Evolutionary conservation across 1,140 invertebrate species (phyloP).

Genomic region (Drosophila prosaltans): DNA sequence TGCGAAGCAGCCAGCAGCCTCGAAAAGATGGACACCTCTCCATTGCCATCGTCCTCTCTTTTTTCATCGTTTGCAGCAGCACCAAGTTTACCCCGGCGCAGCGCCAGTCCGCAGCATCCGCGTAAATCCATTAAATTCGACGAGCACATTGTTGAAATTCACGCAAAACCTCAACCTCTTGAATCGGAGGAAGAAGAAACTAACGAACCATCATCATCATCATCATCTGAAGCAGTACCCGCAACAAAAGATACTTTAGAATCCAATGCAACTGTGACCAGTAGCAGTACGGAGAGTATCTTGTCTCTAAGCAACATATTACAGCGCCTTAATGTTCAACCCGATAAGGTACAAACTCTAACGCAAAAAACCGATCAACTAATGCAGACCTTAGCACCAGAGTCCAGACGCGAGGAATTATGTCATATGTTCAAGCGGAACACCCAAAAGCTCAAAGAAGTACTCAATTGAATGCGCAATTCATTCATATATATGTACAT

Average conservation of each 20-base stretch:
- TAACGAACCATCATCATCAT: background rate
- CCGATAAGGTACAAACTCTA: conserved; percentile 39
- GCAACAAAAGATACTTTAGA: background rate
- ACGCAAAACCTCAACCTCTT: conserved; percentile 20
- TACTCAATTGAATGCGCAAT: conserved; percentile 48
- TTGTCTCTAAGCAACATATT: conserved; percentile 33
- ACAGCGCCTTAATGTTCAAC: conserved; percentile 51
- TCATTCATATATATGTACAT: no score
- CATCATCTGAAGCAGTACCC: background rate
- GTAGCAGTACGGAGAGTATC: background rate
- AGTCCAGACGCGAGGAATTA: conserved; percentile 51
- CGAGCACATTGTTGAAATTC: conserved; percentile 58
- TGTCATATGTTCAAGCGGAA: conserved; percentile 61
- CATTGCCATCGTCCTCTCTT: background rate
- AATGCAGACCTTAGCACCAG: conserved; percentile 49
- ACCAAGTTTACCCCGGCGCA: background rate
- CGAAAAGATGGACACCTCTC: conserved; percentile 26
- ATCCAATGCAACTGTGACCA: background rate
- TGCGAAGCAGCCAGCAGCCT: conserved; percentile 73
- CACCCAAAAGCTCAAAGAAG: conserved; percentile 62
- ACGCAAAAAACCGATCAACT: conserved; percentile 59
- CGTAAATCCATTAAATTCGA: conserved; percentile 49
- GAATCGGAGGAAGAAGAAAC: background rate
- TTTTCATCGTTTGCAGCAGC: conserved; percentile 1
- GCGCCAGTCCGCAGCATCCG: conserved; percentile 10